These are phyloP conservation scores for Morus bassanus DNA, from an alignment of 2,797 vertebrate genomes.

Conservation along the genomic window DNA sequence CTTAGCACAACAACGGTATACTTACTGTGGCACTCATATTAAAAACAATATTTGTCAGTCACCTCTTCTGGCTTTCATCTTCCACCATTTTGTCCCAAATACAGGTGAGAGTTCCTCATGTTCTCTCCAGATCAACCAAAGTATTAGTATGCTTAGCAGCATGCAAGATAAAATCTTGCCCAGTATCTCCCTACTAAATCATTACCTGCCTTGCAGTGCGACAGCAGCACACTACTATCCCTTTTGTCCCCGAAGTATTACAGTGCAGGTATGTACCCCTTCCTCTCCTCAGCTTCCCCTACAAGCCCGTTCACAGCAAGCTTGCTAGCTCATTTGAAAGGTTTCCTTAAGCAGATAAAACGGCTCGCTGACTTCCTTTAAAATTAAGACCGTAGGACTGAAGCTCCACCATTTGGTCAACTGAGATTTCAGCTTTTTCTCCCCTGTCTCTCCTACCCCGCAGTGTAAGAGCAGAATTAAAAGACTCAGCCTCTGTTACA, in stretches of 20 bases:
- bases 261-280: accelerated
- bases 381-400: not conserved
- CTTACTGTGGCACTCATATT: not conserved
- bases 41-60: not conserved
- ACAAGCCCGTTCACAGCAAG: not conserved
- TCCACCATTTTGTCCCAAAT: not conserved
- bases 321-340: not conserved
- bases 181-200: not conserved
- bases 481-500: not conserved
- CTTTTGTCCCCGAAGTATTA: not conserved
- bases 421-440: not conserved
- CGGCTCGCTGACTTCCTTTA: not conserved
- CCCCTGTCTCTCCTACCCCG: not conserved
- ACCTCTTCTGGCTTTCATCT: not conserved
- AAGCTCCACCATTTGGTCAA: not conserved
- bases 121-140: not conserved
- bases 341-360: not conserved
- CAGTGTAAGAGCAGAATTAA: not conserved
- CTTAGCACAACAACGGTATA: not conserved
- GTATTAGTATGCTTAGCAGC: not conserved
- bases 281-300: not conserved
- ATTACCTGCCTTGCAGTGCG: not conserved
- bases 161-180: no score
- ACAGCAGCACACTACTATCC: not conserved
- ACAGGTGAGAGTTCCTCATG: not conserved